A percentile compares a stretch with the other conserved stretches of the same genome.
These are phyloP conservation scores for Papilio gigon DNA, from an alignment of 2,888 invertebrate species.

Conservation along the genomic window DNA sequence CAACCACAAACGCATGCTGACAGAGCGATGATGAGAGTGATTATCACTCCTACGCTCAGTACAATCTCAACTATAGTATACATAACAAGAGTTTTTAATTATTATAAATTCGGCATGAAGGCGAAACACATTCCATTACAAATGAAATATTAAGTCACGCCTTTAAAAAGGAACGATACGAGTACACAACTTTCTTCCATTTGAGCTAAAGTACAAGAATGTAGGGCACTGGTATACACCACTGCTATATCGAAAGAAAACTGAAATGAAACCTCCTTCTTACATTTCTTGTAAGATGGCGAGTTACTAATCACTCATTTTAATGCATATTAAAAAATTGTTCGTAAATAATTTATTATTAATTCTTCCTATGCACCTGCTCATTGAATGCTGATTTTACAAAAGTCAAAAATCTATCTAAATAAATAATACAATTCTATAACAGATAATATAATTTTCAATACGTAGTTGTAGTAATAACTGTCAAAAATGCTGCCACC, in stretches of 20 bases:
- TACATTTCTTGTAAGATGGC: constrained; percentile 27
- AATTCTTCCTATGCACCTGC: constrained; percentile 16
- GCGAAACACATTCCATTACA: constrained; percentile 62
- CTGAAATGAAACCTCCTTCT: constrained; percentile 17
- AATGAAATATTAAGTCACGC: constrained; percentile 62
- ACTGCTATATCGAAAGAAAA: constrained; percentile 26
- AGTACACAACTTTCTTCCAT: constrained; percentile 76
- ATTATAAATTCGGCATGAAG: constrained; percentile 51
- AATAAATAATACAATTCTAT: constrained; percentile 36
- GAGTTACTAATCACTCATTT: constrained; percentile 12
- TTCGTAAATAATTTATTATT: neutral
- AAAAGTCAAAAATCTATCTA: constrained; percentile 37
- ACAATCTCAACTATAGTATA: constrained; percentile 74
- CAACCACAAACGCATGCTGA: constrained; percentile 89
- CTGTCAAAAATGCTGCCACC: neutral
- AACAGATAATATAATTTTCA: constrained; percentile 33
- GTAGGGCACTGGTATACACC: constrained; percentile 64
- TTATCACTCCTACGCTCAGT: constrained; percentile 73
- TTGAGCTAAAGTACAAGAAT: constrained; percentile 71
- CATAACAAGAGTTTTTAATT: constrained; percentile 70
- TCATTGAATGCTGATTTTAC: constrained; percentile 27
- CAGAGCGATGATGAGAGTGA: constrained; percentile 78
- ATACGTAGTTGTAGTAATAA: constrained; percentile 7
- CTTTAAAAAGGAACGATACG: constrained; percentile 64
- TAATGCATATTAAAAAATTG: constrained; percentile 28